A percentile compares a stretch with the other conserved stretches of the same genome.
phyloP scores from a whole-genome alignment of 2,113 vertebrate species.

The Ascaphus truei region DNA sequence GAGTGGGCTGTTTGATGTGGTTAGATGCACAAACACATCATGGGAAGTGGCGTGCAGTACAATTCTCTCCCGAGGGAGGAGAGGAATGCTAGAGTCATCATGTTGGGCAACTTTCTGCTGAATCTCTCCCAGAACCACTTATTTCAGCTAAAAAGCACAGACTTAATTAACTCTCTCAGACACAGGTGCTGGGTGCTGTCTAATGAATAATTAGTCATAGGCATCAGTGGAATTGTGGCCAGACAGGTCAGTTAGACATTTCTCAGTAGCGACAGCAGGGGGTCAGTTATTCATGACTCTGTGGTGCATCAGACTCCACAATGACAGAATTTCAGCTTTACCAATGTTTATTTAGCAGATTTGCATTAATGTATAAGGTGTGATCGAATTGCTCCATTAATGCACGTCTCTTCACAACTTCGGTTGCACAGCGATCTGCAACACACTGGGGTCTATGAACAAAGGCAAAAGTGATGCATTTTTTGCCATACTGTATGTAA shows the following conservation, averaged over 20 bases:
- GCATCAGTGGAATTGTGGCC: background rate
- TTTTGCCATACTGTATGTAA: too few species aligned
- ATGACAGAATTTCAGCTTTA: too few species aligned
- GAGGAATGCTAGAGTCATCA: constrained; percentile 4
- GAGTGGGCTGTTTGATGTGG: background rate
- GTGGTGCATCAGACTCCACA: too few species aligned
- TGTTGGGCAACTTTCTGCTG: constrained; percentile 4
- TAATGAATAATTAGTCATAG: constrained; percentile 25
- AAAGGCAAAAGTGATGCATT: too few species aligned
- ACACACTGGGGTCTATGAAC: too few species aligned
- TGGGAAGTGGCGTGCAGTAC: background rate
- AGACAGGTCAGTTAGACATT: background rate
- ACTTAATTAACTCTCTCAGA: background rate
- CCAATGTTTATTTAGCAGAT: too few species aligned
- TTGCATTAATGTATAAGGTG: too few species aligned
- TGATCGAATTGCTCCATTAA: too few species aligned
- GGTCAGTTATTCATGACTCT: too few species aligned
- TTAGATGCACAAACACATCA: background rate
- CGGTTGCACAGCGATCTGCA: too few species aligned
- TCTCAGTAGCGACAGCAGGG: background rate
- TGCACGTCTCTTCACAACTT: too few species aligned
- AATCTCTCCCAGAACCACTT: constrained; percentile 1
- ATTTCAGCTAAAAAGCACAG: background rate
- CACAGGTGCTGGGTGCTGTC: background rate
- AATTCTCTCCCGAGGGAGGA: background rate